A percentile compares a stretch with the other conserved stretches of the same genome.
Evolutionary conservation across 92 coral and sea anemone genomes (phyloP).

Genomic region (Palythoa grandis): DNA sequence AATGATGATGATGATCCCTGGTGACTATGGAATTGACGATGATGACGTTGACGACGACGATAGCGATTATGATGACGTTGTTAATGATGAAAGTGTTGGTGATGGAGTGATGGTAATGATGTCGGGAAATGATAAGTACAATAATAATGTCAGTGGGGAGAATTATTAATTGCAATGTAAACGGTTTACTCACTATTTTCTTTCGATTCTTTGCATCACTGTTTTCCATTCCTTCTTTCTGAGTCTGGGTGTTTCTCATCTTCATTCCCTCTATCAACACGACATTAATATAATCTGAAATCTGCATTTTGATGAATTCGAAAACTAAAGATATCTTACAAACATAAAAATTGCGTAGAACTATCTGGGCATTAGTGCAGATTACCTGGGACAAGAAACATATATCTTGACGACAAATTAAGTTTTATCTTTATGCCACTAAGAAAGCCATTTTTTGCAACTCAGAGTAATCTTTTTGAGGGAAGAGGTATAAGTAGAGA

Average conservation of each 20-base stretch:
- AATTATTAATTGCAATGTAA: too few relatives aligned
- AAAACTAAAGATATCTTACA: too few relatives aligned
- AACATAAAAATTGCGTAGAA: too few relatives aligned
- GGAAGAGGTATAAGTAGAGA: too few relatives aligned
- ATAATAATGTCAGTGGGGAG: not conserved
- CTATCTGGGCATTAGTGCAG: too few relatives aligned
- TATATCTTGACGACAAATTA: too few relatives aligned
- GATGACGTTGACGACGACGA: not conserved
- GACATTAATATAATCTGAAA: not conserved
- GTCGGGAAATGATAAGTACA: not conserved
- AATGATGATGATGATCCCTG: too few relatives aligned
- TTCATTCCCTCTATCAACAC: constrained; percentile 91
- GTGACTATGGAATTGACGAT: too few relatives aligned
- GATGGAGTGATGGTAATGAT: not conserved
- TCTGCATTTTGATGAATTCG: not conserved
- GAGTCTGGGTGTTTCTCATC: constrained; percentile 75
- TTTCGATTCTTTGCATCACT: constrained; percentile 73
- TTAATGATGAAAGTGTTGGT: not conserved
- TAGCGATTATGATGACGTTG: not conserved
- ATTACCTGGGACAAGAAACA: too few relatives aligned
- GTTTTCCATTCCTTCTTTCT: constrained; percentile 72
- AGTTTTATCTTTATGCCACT: too few relatives aligned
- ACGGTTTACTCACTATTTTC: constrained; percentile 42
- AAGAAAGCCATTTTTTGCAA: too few relatives aligned
- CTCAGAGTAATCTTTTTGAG: too few relatives aligned